These are phyloP conservation scores for Cataglyphis livida DNA, from an alignment of 2,888 invertebrate genomes.

Conservation along the genomic window DNA sequence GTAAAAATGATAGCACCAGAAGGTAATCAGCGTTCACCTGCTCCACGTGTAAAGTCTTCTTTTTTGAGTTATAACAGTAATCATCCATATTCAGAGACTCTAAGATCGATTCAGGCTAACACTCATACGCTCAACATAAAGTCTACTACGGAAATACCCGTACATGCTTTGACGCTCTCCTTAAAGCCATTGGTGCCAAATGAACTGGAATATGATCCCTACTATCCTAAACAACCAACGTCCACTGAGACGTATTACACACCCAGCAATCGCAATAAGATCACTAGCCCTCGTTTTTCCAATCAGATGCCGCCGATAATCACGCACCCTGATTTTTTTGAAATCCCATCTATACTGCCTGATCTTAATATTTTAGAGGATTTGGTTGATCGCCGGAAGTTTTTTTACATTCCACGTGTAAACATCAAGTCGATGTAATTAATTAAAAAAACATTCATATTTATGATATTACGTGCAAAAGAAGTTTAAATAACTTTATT, in stretches of 20 bases:
- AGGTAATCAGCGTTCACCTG: neutral
- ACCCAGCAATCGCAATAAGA: slow-evolving; percentile 60
- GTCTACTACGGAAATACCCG: slow-evolving; percentile 71
- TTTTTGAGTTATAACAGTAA: slow-evolving; percentile 57
- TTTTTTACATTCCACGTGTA: slow-evolving; percentile 79
- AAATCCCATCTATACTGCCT: slow-evolving; percentile 80
- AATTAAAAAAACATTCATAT: neutral
- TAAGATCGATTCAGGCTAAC: slow-evolving; percentile 78
- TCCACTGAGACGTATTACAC: slow-evolving; percentile 81
- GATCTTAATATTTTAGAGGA: slow-evolving; percentile 81
- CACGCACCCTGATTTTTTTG: slow-evolving; percentile 56
- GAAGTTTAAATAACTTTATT: neutral
- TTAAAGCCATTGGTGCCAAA: slow-evolving; percentile 75
- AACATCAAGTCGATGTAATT: slow-evolving; percentile 21
- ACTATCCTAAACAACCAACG: slow-evolving; percentile 78
- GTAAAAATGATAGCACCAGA: neutral
- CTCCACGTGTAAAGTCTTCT: neutral
- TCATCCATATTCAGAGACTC: slow-evolving; percentile 76
- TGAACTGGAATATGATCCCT: slow-evolving; percentile 80
- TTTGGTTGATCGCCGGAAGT: slow-evolving; percentile 80
- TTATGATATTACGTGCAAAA: neutral
- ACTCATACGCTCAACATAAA: slow-evolving; percentile 30
- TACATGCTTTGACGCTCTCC: slow-evolving; percentile 73
- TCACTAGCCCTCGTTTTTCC: slow-evolving; percentile 36
- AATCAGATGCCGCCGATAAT: slow-evolving; percentile 46